Percentiles rank a stretch among this genome's conserved stretches.
These are phyloP conservation scores for Nesogale talazaci DNA, from an alignment of 2,113 vertebrate genomes.

Conservation along the genomic window DNA sequence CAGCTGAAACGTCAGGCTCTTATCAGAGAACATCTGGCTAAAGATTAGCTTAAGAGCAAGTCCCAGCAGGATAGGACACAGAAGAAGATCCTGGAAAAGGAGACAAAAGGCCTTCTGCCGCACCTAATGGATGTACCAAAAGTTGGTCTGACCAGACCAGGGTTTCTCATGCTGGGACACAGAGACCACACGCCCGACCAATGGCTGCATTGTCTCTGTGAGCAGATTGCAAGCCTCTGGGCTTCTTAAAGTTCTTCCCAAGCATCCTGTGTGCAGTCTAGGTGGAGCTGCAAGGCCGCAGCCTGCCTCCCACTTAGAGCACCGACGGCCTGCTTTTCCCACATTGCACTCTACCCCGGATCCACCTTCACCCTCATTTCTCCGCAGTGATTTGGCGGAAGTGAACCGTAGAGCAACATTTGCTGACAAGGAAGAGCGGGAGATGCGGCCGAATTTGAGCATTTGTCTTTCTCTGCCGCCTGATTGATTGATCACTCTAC, in stretches of 20 bases:
- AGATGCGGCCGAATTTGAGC: conserved; percentile 43
- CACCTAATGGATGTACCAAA: neutral
- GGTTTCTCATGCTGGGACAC: neutral
- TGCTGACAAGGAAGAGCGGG: conserved; percentile 43
- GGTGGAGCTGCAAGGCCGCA: fast-evolving
- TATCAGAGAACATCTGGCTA: neutral
- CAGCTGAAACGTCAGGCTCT: neutral
- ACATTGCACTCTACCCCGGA: neutral
- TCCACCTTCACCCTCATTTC: neutral
- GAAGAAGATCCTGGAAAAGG: neutral
- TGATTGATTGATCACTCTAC: conserved; percentile 84
- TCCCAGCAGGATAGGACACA: neutral
- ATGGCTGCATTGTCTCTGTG: neutral
- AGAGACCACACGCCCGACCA: neutral
- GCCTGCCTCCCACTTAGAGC: neutral
- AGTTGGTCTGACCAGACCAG: neutral
- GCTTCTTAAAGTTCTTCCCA: neutral
- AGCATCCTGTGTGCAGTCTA: neutral
- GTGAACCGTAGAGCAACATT: neutral
- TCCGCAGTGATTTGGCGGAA: neutral
- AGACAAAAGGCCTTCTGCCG: neutral
- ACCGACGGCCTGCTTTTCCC: neutral
- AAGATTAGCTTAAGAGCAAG: neutral
- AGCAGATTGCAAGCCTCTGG: neutral
- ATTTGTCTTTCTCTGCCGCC: conserved; percentile 76